Base-by-base conservation (phyloP, 1,140 invertebrate genomes). In the Mya arenaria region DNA sequence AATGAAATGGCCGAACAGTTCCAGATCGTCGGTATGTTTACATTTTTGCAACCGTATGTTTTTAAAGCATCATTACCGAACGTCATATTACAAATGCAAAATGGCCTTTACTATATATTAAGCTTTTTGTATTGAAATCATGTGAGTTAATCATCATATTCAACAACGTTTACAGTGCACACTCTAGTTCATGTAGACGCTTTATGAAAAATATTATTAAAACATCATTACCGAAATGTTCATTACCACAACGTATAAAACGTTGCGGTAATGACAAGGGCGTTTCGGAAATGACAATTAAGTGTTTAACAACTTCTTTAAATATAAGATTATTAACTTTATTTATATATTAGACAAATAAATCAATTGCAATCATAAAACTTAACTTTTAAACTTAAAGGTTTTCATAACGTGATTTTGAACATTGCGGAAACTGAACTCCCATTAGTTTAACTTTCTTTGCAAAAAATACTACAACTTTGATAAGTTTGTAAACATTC, bases 201-300 rank as follows among this genome's bases (percentile, higher is more conserved):
- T n/a, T n/a, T n/a, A n/a, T n/a, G n/a, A n/a, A n/a, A n/a, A n/a
- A n/a, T n/a, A n/a, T n/a, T n/a, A n/a, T n/a, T n/a, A n/a, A n/a
- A n/a, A n/a, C n/a, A 25, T 72, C 68, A 56, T 32, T 72, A 13
- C 68, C 68, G 68, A 1, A 72, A 72, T 52, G 23, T 41, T 55
- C 68, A 72, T 72, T 72, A 4, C 41, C 44, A 10, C 4, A 72
- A 72, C 39, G 2, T 4, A 4, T 1, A 2, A 1, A 34, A 15
- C 8, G 68, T 72, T 72, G 1, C 68, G 68, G 68, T 72, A 72
- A 72, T 72, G 68, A 55, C 68, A 4, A 19, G 39, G 4, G 19
- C 23, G 23, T 72, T 52, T 13, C 68, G 41, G 48, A 19, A 56
- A 72, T 55, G 41, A 55, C 41, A 55, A 13, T 3, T 37, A 4